Evolutionary conservation across 1,140 invertebrate species (phyloP).

Genomic region (Drosophila erecta): DNA sequence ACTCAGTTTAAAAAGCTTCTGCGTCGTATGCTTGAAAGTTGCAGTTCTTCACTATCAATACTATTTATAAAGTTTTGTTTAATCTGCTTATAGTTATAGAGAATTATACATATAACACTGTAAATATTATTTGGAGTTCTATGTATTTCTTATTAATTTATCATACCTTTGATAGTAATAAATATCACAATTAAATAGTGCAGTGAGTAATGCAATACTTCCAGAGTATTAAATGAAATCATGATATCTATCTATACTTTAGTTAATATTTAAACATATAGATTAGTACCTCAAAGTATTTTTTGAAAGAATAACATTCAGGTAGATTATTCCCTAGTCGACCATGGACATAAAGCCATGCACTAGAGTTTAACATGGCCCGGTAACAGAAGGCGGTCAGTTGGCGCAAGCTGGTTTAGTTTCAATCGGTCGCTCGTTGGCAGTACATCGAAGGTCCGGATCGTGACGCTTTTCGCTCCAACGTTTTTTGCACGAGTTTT

Average conservation of each 20-base stretch:
- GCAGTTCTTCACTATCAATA: neutral
- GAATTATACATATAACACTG: no score
- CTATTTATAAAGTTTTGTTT: no score
- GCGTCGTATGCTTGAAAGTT: neutral
- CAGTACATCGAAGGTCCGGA: constrained; percentile 32
- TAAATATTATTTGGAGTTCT: no score
- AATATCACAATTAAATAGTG: no score
- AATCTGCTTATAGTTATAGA: no score
- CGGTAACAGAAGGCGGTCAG: constrained; percentile 17
- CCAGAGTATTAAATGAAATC: no score
- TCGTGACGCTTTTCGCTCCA: constrained; percentile 15
- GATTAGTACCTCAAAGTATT: no score
- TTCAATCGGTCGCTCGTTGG: constrained; percentile 56
- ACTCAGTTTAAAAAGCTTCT: neutral
- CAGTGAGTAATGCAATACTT: no score
- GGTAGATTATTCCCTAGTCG: constrained; percentile 5
- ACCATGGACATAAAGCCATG: neutral
- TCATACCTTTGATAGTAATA: no score
- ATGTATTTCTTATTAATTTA: no score
- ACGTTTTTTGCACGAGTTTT: constrained; percentile 83
- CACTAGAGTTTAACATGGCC: constrained; percentile 20
- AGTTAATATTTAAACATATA: neutral
- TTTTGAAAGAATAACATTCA: neutral
- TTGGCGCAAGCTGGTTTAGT: constrained; percentile 57
- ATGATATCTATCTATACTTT: no score